These are phyloP conservation scores for Myanophis thanlyinensis DNA, from an alignment of 2,113 vertebrate genomes.

Conservation along the genomic window DNA sequence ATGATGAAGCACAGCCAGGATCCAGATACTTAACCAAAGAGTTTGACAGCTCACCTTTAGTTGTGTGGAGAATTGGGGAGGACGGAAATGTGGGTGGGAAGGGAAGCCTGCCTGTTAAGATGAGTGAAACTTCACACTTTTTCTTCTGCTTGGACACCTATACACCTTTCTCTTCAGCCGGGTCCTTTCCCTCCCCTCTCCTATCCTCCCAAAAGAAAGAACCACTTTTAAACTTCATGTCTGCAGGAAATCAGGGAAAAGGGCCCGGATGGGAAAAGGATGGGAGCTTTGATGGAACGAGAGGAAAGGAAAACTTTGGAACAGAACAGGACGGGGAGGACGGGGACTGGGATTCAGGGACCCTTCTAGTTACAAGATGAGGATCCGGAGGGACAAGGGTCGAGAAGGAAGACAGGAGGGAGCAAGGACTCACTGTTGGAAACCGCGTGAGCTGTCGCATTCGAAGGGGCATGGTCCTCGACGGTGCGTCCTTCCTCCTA, in stretches of 20 bases:
- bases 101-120: background rate
- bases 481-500: slow-evolving; percentile 21
- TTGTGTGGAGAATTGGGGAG: background rate
- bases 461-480: background rate
- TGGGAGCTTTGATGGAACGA: background rate
- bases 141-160: background rate
- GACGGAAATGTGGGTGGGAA: rapidly evolving
- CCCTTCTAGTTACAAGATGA: rapidly evolving
- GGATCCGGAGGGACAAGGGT: background rate
- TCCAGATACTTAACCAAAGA: background rate
- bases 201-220: background rate
- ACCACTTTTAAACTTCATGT: background rate
- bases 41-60: background rate
- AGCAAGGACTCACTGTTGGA: slow-evolving; percentile 51
- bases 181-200: background rate
- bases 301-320: too few relatives aligned
- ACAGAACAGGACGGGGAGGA: rapidly evolving
- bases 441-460: slow-evolving; percentile 43
- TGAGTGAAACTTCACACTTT: background rate
- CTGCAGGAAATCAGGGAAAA: background rate
- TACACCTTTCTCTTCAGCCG: background rate
- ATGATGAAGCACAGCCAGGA: background rate
- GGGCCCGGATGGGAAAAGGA: too few relatives aligned
- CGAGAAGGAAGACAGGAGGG: background rate
- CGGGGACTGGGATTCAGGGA: background rate